Base-by-base conservation (phyloP, 2,797 vertebrate species). In the Decapterus maruadsi region DNA sequence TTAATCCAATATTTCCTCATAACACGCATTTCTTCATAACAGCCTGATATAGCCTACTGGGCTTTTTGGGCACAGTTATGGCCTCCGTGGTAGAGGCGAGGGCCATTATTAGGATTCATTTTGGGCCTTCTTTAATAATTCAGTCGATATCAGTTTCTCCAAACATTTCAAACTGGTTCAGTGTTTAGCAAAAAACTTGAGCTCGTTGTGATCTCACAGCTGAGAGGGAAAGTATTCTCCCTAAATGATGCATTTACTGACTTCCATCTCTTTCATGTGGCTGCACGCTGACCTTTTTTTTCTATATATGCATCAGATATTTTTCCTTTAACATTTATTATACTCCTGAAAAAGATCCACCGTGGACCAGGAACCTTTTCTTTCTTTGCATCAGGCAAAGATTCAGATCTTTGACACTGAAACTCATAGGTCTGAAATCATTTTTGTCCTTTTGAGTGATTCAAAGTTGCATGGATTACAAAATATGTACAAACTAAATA, bases 181-280 rank as follows among this genome's bases (percentile, higher is more conserved):
- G 80, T 79, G 77, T 87, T 87, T 76, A 62, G 63, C 34, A 20
- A 26, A 26, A 43, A 57, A 66, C 55, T n/a, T 78, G 75, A 64
- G 77, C 77, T 69, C 43, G 42, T 88, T 64, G 89, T 17, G 53
- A 87, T 88, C 71, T 56, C 17, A 17, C 38, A 13, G 34, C 42
- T 67, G 45, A 48, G 45, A 19, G 2, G 17, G 19, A 17, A 90
- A 87, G 50, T 56, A 26, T 0, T 1, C 60, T 72, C 59, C 53
- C 68, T 76, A 46, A 80, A 77, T 62, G 82, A 85, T 74, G 69
- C 71, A 53, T 82, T 72, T 74, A 61, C 68, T 55, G 77, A 67
- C 83, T 91, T 90, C 87, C 80, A 89, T 92, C 87, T 88, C 40
- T 50, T 80, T 43, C 63, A 48, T 68, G 64, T 1, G 6, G 58